phyloP scores from a whole-genome alignment of 2,797 vertebrate genomes.

The Vespertilio murinus region DNA sequence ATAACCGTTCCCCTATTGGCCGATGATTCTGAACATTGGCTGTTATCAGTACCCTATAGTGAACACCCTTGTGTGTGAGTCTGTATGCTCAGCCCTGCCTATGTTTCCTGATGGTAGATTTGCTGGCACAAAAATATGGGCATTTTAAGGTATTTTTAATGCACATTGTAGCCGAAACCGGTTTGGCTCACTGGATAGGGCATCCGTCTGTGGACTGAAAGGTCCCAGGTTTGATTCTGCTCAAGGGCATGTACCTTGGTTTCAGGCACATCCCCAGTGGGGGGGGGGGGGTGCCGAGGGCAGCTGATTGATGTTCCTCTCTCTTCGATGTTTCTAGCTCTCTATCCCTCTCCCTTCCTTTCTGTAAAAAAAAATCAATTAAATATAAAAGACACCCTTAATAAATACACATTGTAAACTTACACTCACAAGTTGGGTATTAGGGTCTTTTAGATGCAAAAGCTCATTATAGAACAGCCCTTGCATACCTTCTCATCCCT shows the following conservation, averaged over 20 bases:
- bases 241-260: too few species aligned
- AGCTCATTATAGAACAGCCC: background rate
- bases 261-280: too few species aligned
- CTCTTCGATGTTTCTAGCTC: too few species aligned
- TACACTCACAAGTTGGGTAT: background rate
- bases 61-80: background rate
- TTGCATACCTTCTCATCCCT: background rate
- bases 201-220: too few species aligned
- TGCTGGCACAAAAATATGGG: background rate
- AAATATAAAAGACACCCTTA: too few species aligned
- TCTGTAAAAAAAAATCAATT: too few species aligned
- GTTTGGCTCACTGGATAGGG: too few species aligned
- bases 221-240: too few species aligned
- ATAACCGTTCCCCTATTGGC: background rate
- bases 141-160: background rate
- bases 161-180: too few species aligned
- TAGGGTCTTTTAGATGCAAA: background rate
- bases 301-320: too few species aligned
- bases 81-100: background rate
- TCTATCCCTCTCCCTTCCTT: too few species aligned
- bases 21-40: background rate
- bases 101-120: background rate
- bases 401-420: background rate
- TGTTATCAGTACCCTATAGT: background rate
- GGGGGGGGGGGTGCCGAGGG: too few species aligned